Base-by-base conservation (phyloP, 2,797 vertebrate species). In the Jordanella pulchra region DNA sequence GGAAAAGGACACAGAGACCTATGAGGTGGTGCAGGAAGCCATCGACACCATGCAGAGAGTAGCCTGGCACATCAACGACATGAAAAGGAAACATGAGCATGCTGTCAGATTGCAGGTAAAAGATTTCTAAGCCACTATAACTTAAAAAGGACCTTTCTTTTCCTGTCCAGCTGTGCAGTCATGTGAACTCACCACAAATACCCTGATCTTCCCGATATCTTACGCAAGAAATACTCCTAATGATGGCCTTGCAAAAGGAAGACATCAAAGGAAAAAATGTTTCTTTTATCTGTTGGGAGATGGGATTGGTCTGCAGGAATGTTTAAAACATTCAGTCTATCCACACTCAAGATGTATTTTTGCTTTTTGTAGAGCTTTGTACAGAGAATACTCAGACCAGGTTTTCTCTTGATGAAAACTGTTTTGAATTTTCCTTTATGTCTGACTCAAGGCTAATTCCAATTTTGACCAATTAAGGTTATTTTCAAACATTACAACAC, bases 41-140 rank as follows among this genome's bases (percentile, higher is more conserved):
- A 99, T 99, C 45, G 97, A 99, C 85, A 99, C 97, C 4, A 99
- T 99, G 98, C 98, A 99, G 93, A 95, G 97, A 30, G 98, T 99
- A 48, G 98, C 98, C 25, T 98, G 97, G 97, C 97, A 99, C 91
- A 99, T 99, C 92, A 99, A 99, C 54, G 97, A 99, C 91, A 99
- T 99, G 98, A 99, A 99, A 92, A 95, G 98, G 89, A 99, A 97
- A 55, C 98, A 99, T 0, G 98, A 99, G 81, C 98, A 99, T 0
- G 95, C 97, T 0, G 94, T 99, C 30, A 93, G 98, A 74, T 79
- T 99, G 68, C 98, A 99, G 95, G 98, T 99, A 91, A 72, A 77
- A 86, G 50, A 14, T 66, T 32, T 50, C 32, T 53, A 39, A 28
- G n/a, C 30, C 61, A 73, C 25, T 73, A 14, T 73, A 35, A 30